phyloP scores from a whole-genome alignment of 2,113 vertebrate genomes.

The Desmodus rotundus region DNA sequence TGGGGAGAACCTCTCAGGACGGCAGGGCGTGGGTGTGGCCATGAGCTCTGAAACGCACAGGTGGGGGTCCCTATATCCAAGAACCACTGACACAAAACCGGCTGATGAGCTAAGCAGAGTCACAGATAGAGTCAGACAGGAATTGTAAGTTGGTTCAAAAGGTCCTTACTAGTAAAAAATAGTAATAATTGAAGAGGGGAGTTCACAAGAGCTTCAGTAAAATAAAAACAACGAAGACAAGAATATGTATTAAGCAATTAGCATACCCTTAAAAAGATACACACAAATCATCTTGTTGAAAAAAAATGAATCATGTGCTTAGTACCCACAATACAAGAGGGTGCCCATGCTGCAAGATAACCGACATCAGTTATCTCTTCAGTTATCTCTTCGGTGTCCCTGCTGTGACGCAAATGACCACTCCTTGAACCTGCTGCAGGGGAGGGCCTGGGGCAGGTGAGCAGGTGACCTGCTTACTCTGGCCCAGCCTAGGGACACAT shows the following conservation, averaged over 20 bases:
- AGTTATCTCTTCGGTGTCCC: neutral
- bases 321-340: neutral
- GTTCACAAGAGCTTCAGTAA: neutral
- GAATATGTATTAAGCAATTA: neutral
- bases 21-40: neutral
- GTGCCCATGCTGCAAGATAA: neutral
- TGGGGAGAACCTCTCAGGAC: neutral
- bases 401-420: neutral
- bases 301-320: neutral
- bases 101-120: neutral
- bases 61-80: neutral
- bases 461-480: neutral
- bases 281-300: neutral
- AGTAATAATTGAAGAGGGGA: neutral
- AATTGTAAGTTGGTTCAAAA: neutral
- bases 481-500: neutral
- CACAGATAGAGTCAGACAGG: neutral
- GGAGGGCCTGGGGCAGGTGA: neutral
- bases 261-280: neutral
- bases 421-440: neutral
- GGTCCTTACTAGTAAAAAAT: neutral
- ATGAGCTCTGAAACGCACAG: neutral
- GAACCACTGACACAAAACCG: neutral
- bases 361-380: neutral
- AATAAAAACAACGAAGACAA: neutral